Conservation (phyloP, 1,140 invertebrate species). For the Temnothorax curvispinosus region DNA sequence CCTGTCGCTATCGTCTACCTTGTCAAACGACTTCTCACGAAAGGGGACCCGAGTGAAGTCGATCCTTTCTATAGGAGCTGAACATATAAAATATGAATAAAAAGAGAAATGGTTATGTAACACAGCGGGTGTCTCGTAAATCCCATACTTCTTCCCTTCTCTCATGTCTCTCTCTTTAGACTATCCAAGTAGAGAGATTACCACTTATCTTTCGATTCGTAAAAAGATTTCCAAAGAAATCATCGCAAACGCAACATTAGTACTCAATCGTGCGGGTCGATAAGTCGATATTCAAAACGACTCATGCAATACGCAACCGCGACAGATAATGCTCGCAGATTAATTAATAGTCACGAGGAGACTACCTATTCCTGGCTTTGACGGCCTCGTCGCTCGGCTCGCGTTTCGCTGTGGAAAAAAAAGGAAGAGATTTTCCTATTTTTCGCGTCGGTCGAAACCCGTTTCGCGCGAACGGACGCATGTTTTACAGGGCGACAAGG, state of each 20-base stretch:
- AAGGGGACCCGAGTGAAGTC: not conserved
- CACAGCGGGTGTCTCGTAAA: not conserved
- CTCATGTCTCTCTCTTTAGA: not conserved
- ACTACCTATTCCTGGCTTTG: slow-evolving; percentile 13
- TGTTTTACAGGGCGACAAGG: slow-evolving; percentile 35
- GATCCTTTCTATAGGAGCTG: not conserved
- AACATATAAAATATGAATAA: slow-evolving; percentile 28
- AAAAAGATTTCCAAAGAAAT: not conserved
- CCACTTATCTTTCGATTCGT: not conserved
- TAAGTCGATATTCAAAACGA: slow-evolving; percentile 74
- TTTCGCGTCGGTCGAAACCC: slow-evolving; percentile 32
- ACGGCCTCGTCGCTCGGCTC: slow-evolving; percentile 18
- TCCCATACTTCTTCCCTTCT: not conserved
- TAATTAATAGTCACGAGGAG: slow-evolving; percentile 74
- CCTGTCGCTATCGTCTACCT: slow-evolving; percentile 14
- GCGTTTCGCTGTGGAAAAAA: slow-evolving; percentile 5
- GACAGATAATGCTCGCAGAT: slow-evolving; percentile 79
- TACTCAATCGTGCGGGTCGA: slow-evolving; percentile 74
- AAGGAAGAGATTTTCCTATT: slow-evolving; percentile 32
- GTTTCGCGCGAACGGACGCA: slow-evolving; percentile 44
- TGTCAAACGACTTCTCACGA: slow-evolving; percentile 16
- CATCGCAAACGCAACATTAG: slow-evolving; percentile 61
- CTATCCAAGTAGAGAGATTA: not conserved
- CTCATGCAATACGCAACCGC: slow-evolving; percentile 70
- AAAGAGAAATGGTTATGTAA: not conserved